phyloP scores from a whole-genome alignment of 30 jellyfish, hydroid and myxozoan species.

The Hydra vulgaris region DNA sequence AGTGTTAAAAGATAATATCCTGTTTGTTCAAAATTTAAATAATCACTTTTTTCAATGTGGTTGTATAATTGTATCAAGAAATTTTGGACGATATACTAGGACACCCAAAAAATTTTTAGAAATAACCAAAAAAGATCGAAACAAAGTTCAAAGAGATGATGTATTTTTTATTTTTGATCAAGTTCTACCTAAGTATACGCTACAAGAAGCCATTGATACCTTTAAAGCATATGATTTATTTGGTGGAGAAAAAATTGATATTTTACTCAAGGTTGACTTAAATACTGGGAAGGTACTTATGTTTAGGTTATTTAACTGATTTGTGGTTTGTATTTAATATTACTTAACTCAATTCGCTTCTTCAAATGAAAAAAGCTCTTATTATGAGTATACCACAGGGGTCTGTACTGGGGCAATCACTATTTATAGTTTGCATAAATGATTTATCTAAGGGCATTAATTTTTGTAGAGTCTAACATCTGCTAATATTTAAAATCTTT shows the following conservation, averaged over 20 bases:
- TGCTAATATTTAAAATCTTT: no score
- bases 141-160: conserved; percentile 53
- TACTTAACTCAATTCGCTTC: no score
- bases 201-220: conserved; percentile 51
- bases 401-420: no score
- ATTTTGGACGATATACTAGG: conserved; percentile 17
- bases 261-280: conserved; percentile 12
- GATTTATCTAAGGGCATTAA: no score
- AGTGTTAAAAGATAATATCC: no score
- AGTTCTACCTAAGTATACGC: conserved; percentile 44
- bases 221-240: conserved; percentile 56
- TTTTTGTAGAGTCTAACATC: no score
- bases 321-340: no score
- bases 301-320: no score
- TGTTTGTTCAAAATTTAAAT: no score
- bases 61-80: neutral
- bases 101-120: conserved; percentile 23
- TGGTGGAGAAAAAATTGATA: conserved; percentile 26
- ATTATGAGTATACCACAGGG: no score
- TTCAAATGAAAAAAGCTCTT: no score
- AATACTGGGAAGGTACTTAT: conserved; percentile 17
- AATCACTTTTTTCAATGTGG: neutral
- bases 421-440: no score
- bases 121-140: conserved; percentile 31
- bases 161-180: conserved; percentile 50